Evolutionary conservation across 2,888 invertebrate species (phyloP).

Genomic region (Brachypalpus laphriformis): DNA sequence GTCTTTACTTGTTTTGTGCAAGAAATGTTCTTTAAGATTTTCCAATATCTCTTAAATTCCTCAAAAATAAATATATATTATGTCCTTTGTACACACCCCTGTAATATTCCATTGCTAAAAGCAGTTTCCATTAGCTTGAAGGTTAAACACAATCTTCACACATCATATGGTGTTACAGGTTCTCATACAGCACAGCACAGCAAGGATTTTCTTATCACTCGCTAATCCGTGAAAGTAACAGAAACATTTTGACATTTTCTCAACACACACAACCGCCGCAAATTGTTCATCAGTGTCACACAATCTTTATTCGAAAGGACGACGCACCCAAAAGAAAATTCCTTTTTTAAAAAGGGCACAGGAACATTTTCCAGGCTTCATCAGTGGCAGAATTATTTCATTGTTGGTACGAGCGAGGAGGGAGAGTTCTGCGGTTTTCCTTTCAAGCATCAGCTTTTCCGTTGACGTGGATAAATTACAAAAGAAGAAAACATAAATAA

Average conservation of each 20-base stretch:
- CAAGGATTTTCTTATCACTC: conserved; percentile 43
- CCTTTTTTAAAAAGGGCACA: not conserved
- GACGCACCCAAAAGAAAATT: not conserved
- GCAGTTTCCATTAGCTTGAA: conserved; percentile 23
- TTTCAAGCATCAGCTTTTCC: conserved; percentile 30
- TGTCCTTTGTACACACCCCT: not conserved
- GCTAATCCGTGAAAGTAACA: conserved; percentile 43
- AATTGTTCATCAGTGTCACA: conserved; percentile 5
- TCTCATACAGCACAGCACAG: conserved; percentile 13
- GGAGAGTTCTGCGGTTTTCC: not conserved
- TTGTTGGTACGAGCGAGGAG: not conserved
- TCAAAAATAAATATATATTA: too few species aligned
- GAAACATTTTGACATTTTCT: conserved; percentile 32
- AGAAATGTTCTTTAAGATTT: too few species aligned
- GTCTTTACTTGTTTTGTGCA: too few species aligned
- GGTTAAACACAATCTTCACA: not conserved
- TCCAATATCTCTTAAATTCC: too few species aligned
- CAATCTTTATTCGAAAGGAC: conserved; percentile 5
- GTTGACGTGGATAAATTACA: conserved; percentile 51
- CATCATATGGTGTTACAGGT: conserved; percentile 16
- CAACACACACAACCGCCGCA: not conserved
- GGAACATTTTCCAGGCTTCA: conserved; percentile 23
- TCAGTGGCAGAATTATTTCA: conserved; percentile 5
- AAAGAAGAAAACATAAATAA: conserved; percentile 41
- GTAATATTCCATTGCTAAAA: not conserved